These are phyloP conservation scores for Drosophila insularis DNA, from an alignment of 1,140 invertebrate species.

Conservation along the genomic window DNA sequence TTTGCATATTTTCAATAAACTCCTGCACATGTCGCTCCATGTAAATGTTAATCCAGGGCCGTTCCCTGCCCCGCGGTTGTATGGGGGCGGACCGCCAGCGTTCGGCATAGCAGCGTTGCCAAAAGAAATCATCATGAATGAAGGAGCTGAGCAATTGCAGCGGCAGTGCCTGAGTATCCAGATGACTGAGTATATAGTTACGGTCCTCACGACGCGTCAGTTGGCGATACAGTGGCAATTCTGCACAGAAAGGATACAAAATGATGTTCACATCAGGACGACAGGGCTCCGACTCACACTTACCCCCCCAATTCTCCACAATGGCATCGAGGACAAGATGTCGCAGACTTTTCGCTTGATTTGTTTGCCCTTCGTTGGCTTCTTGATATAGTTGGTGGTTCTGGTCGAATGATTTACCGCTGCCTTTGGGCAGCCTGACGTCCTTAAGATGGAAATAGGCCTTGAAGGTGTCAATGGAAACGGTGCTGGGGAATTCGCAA, in stretches of 20 bases:
- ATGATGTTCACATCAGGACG: neutral
- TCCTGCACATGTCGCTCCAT: conserved; percentile 83
- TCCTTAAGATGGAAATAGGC: conserved; percentile 73
- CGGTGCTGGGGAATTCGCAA: conserved; percentile 78
- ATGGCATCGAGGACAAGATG: conserved; percentile 82
- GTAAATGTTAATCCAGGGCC: conserved; percentile 82
- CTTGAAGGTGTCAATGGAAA: conserved; percentile 78
- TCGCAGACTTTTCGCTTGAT: conserved; percentile 77
- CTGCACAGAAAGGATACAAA: conserved; percentile 47
- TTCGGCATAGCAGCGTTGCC: conserved; percentile 76
- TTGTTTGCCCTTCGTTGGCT: conserved; percentile 45
- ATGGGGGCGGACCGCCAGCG: conserved; percentile 73
- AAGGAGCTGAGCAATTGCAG: conserved; percentile 73
- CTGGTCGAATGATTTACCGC: conserved; percentile 67
- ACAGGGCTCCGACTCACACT: conserved; percentile 10
- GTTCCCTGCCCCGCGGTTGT: conserved; percentile 51
- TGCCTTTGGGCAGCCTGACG: conserved; percentile 67
- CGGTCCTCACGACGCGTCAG: conserved; percentile 76
- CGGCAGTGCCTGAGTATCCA: conserved; percentile 78
- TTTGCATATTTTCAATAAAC: conserved; percentile 82
- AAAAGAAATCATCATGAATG: conserved; percentile 82
- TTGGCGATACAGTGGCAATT: conserved; percentile 75
- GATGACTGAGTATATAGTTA: conserved; percentile 80
- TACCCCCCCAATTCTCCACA: conserved; percentile 81
- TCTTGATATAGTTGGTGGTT: conserved; percentile 30